A percentile compares a stretch with the other conserved stretches of the same genome.
Evolutionary conservation across 2,888 invertebrate genomes (phyloP).

Genomic region (Pollenia amentaria): DNA sequence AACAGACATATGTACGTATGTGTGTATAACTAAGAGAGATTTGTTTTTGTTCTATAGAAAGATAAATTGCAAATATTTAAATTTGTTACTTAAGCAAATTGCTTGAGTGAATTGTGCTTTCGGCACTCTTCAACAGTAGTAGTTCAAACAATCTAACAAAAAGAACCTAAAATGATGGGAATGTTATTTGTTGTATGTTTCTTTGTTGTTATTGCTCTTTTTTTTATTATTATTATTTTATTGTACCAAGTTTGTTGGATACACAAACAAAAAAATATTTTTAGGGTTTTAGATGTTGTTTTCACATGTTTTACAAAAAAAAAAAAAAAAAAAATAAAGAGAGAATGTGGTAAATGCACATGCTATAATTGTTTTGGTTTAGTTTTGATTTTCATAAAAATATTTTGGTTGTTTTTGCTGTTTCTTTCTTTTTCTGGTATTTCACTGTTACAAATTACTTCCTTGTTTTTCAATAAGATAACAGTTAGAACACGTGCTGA

Average conservation of each 20-base stretch:
- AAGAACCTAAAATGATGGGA: conserved; percentile 30
- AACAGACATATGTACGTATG: background rate
- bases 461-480: background rate
- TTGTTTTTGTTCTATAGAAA: conserved; percentile 69
- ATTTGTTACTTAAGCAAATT: conserved; percentile 83
- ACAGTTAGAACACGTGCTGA: background rate
- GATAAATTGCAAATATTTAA: conserved; percentile 83
- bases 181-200: conserved; percentile 33
- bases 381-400: conserved; percentile 56
- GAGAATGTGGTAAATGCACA: conserved; percentile 48
- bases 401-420: conserved; percentile 11
- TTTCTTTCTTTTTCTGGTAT: background rate
- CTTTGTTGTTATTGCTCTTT: background rate
- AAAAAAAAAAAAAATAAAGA: background rate
- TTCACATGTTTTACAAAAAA: conserved; percentile 12
- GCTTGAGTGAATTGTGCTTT: conserved; percentile 82
- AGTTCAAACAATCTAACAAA: conserved; percentile 27
- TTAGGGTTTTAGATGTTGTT: background rate
- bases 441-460: conserved; percentile 56
- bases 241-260: conserved; percentile 30
- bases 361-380: conserved; percentile 65
- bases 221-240: conserved; percentile 5
- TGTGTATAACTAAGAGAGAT: conserved; percentile 22
- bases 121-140: conserved; percentile 74
- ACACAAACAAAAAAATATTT: conserved; percentile 48